Conservation (phyloP, 2,888 invertebrate species). For the Drosophila lacicola region DNA sequence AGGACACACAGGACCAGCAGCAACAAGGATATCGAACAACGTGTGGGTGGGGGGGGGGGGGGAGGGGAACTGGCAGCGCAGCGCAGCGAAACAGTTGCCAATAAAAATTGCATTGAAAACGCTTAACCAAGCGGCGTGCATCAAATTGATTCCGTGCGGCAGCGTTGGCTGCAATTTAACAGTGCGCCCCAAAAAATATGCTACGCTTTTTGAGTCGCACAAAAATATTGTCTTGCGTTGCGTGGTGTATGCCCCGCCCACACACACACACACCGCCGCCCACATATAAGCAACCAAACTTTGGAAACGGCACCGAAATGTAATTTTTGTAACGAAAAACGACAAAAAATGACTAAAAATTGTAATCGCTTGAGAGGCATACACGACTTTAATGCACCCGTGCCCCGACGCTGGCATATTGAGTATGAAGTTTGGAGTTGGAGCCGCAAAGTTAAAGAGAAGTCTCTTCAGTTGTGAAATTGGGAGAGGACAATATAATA, state of each 20-base stretch:
- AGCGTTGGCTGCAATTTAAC: constrained; percentile 34
- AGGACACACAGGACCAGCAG: constrained; percentile 2
- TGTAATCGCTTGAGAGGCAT: background rate
- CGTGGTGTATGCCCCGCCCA: background rate
- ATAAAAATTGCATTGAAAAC: constrained; percentile 81
- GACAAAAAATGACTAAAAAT: constrained; percentile 10
- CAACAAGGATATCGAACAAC: constrained; percentile 26
- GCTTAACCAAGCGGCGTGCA: constrained; percentile 78
- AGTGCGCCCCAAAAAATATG: constrained; percentile 63
- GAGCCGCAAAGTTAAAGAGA: too few relatives aligned
- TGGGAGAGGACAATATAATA: too few relatives aligned
- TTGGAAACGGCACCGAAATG: constrained; percentile 57
- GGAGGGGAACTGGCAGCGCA: constrained; percentile 7
- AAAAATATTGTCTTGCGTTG: constrained; percentile 76
- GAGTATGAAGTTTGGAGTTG: too few relatives aligned
- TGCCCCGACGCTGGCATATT: background rate
- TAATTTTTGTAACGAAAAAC: constrained; percentile 63
- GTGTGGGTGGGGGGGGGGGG: constrained; percentile 3
- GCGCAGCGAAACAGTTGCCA: constrained; percentile 70
- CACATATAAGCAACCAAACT: constrained; percentile 9
- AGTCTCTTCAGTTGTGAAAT: too few relatives aligned
- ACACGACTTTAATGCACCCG: constrained; percentile 18
- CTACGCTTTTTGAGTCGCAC: constrained; percentile 59
- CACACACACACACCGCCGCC: background rate
- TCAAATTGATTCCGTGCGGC: constrained; percentile 77